phyloP scores from a whole-genome alignment of 2,797 vertebrate species.

The Chanos chanos region DNA sequence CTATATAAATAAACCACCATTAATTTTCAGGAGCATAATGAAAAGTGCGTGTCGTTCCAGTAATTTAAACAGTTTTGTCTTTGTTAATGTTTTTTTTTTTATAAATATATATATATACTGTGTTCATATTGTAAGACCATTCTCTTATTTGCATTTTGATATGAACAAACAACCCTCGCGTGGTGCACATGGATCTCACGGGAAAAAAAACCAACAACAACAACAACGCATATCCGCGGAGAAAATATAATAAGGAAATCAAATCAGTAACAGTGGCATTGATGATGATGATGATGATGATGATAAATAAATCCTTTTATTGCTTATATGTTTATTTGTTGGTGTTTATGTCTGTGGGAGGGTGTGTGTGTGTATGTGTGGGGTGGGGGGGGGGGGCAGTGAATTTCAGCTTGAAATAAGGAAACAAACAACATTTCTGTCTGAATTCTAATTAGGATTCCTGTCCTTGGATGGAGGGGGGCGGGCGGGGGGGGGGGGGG shows the following conservation, averaged over 20 bases:
- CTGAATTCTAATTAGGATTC: too few species aligned
- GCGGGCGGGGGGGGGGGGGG: too few species aligned
- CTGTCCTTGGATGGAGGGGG: too few species aligned
- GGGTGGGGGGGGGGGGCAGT: too few species aligned
- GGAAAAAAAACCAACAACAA: too few species aligned
- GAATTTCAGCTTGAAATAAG: too few species aligned
- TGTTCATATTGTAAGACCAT: slow-evolving; percentile 57
- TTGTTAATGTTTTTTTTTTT: slow-evolving; percentile 34
- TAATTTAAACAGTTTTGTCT: slow-evolving; percentile 23
- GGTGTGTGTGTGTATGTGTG: too few species aligned
- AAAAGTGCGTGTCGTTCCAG: slow-evolving; percentile 38
- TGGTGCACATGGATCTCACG: slow-evolving; percentile 49
- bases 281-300: too few species aligned
- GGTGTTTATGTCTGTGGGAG: too few species aligned
- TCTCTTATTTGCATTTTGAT: slow-evolving; percentile 61
- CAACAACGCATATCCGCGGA: slow-evolving; percentile 46
- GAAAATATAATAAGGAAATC: slow-evolving; percentile 37
- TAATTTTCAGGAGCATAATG: slow-evolving; percentile 57
- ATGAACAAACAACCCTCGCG: slow-evolving; percentile 49
- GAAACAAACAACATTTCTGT: too few species aligned
- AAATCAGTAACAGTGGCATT: too few species aligned
- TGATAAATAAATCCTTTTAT: slow-evolving; percentile 61
- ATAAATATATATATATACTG: slow-evolving; percentile 53
- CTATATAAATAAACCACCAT: slow-evolving; percentile 45
- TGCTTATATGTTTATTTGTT: slow-evolving; percentile 48